phyloP scores from a whole-genome alignment of 2,888 invertebrate species.

The Melolontha melolontha region DNA sequence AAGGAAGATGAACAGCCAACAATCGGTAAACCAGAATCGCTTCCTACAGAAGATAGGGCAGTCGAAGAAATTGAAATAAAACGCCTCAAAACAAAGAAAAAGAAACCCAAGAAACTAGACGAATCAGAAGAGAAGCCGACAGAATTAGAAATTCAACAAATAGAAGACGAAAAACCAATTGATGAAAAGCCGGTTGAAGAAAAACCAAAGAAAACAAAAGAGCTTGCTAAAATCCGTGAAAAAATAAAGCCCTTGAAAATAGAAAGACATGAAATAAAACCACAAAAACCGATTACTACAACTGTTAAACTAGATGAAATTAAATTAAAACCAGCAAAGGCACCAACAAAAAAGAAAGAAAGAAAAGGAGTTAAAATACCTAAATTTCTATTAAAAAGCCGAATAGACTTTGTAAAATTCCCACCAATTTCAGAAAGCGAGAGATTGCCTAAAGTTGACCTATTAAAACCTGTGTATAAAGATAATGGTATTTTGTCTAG shows the following conservation, averaged over 20 bases:
- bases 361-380: constrained; percentile 61
- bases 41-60: constrained; percentile 57
- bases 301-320: constrained; percentile 72
- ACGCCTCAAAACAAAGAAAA: constrained; percentile 42
- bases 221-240: constrained; percentile 50
- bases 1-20: constrained; percentile 56
- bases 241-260: constrained; percentile 69
- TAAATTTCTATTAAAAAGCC: constrained; percentile 66
- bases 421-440: constrained; percentile 67
- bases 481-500: constrained; percentile 77
- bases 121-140: constrained; percentile 48
- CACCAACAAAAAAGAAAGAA: constrained; percentile 64
- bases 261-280: constrained; percentile 66
- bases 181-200: constrained; percentile 35
- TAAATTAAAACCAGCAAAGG: constrained; percentile 73
- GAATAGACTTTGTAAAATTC: constrained; percentile 70
- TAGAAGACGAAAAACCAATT: constrained; percentile 45
- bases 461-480: constrained; percentile 68
- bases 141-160: constrained; percentile 36
- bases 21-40: constrained; percentile 63
- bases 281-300: constrained; percentile 70
- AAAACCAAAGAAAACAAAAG: constrained; percentile 49
- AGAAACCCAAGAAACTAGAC: constrained; percentile 48
- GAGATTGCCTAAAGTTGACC: constrained; percentile 52
- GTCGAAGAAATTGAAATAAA: constrained; percentile 60